These are phyloP conservation scores for Agonum fuliginosum DNA, from an alignment of 2,888 invertebrate species.

Conservation along the genomic window DNA sequence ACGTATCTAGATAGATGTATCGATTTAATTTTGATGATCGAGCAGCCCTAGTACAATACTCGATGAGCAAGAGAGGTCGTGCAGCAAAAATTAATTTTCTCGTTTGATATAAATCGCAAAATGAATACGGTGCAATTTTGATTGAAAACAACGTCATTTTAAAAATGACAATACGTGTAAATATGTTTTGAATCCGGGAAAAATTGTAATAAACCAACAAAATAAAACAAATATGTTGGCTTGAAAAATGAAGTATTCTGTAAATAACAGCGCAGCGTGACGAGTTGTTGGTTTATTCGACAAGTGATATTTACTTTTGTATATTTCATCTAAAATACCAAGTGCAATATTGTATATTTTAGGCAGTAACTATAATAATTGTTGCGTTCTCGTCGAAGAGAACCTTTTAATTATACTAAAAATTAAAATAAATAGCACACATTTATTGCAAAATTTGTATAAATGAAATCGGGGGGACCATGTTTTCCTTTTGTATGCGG, in stretches of 20 bases:
- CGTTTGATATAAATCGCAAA: no score
- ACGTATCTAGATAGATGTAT: no score
- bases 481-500: constrained; percentile 45
- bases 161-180: constrained; percentile 23
- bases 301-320: constrained; percentile 52
- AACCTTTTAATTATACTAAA: constrained; percentile 39
- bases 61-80: no score
- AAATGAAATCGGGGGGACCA: constrained; percentile 57
- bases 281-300: constrained; percentile 45
- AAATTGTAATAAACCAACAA: constrained; percentile 27
- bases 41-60: no score
- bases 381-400: constrained; percentile 34
- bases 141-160: constrained; percentile 24
- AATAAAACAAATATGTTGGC: constrained; percentile 36
- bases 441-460: constrained; percentile 51
- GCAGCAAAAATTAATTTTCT: no score
- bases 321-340: constrained; percentile 42
- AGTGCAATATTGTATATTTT: constrained; percentile 53
- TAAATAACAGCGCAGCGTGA: constrained; percentile 29
- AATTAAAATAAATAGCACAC: constrained; percentile 48
- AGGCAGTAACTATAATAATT: constrained; percentile 43
- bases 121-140: constrained; percentile 1
- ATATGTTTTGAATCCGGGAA: constrained; percentile 24
- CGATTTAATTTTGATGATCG: no score
- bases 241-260: constrained; percentile 34